Conservation (phyloP, 2,797 vertebrate species). For the Diglossa cyanea region DNA sequence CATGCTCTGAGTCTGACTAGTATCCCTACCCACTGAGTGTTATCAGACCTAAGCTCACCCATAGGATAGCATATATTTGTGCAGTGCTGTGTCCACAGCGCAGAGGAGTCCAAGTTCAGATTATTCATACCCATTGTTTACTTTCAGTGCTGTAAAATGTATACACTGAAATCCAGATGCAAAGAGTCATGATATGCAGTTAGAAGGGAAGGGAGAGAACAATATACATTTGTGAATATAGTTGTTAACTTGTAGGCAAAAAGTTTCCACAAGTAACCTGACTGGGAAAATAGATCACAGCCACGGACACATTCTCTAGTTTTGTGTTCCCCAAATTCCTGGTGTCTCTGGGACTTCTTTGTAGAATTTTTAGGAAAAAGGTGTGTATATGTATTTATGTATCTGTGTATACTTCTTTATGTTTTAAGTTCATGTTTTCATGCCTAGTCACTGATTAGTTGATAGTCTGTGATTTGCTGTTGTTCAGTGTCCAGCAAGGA, state of each 20-base stretch:
- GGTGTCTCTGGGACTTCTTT: background rate
- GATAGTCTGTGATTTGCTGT: background rate
- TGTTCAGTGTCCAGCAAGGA: background rate
- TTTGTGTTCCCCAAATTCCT: background rate
- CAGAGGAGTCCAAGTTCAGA: background rate
- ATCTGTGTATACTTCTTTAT: background rate
- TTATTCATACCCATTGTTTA: background rate
- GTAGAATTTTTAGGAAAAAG: background rate
- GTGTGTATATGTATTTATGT: rapidly evolving
- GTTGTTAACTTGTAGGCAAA: background rate
- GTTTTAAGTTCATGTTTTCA: background rate
- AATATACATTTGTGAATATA: background rate
- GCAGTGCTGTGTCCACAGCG: background rate
- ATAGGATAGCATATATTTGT: background rate
- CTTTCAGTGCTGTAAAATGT: background rate
- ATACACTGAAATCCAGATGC: background rate
- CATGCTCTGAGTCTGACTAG: background rate
- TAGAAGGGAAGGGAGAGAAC: background rate
- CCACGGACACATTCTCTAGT: background rate
- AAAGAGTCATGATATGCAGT: background rate
- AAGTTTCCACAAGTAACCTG: background rate
- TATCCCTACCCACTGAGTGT: background rate
- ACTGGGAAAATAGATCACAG: background rate
- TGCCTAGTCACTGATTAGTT: background rate
- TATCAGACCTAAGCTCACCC: background rate